Evolutionary conservation across 1,140 invertebrate genomes (phyloP), one percentile per base, ranked within the genome.

Genomic region (Drosophila navojoa): DNA sequence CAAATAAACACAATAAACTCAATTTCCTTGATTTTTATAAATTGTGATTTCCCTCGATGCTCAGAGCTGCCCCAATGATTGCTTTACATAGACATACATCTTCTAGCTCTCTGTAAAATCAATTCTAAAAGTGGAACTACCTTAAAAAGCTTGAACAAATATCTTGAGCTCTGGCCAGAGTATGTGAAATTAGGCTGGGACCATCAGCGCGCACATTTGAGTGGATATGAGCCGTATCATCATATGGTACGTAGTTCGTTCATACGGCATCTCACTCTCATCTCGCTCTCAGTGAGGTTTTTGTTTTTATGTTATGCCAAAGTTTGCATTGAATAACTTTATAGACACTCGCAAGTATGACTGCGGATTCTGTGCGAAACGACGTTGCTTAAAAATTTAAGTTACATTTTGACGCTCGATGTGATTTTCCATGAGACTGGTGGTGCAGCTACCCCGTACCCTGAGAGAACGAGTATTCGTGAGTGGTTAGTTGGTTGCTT

Each of bases 391-490:
- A 32, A 66, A 52, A 42, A 38, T 66, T 66, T 66, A n/a, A 64
- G 52, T 40, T 70, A 62, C 61, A 50, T 74, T 58, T 69, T 57
- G 55, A 49, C n/a, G 9, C 40, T 59, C 15, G 25, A 25, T 29
- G 22, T 59, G 42, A 47, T 47, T 59, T 59, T 59, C 35, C 11
- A 16, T 59, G 22, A 7, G 27, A 16, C 42, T 45, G 57, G 50
- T 16, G 44, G 62, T 68, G 25, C 38, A 11, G 38, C 47, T 47
- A 19, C 64, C 45, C 55, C 64, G 32, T 52, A 59, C 35, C 25
- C 25, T 25, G 47, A 67, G 70, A 72, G 70, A 72, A 72, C 70
- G 63, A 72, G 70, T 72, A 67, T 72, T 67, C 49, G 55, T 70
- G 53, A 25, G 63, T 57, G 40, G 61, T 44, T 67, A 66, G 25